Evolutionary conservation across 2,113 vertebrate genomes (phyloP).

Genomic region (Coryphaenoides rupestris): DNA sequence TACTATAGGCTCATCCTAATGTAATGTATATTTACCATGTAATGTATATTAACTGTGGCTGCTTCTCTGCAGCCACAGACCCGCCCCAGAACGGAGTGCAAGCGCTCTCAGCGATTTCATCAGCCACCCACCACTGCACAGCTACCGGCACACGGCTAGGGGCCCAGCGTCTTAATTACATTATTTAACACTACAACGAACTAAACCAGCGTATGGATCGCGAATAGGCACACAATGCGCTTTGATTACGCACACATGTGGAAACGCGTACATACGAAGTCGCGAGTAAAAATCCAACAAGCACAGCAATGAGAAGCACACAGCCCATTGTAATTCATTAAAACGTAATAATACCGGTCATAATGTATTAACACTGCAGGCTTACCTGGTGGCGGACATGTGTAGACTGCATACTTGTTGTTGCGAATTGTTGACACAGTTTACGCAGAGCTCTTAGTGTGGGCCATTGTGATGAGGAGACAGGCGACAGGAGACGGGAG

Average conservation of each 20-base stretch:
- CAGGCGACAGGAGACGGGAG: conserved; percentile 23
- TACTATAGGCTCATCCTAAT: no score
- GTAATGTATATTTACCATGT: no score
- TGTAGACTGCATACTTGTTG: conserved; percentile 67
- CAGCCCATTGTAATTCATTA: conserved; percentile 25
- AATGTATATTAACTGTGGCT: no score
- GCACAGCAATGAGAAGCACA: conserved; percentile 23
- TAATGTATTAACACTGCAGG: not conserved
- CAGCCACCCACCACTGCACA: conserved; percentile 54
- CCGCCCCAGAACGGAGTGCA: conserved; percentile 45
- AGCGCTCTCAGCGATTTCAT: conserved; percentile 68
- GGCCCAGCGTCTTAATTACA: conserved; percentile 10
- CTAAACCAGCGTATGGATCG: no score
- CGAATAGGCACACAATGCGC: not conserved
- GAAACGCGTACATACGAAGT: no score
- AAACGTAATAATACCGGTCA: not conserved
- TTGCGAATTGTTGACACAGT: conserved; percentile 59
- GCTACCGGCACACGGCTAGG: conserved; percentile 52
- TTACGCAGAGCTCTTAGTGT: conserved; percentile 62
- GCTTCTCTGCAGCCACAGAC: conserved; percentile 9
- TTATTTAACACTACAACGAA: no score
- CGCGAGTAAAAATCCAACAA: not conserved
- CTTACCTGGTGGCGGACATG: conserved; percentile 70
- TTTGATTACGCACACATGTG: not conserved
- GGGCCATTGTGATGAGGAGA: conserved; percentile 66